Percentiles rank a stretch among this genome's conserved stretches.
Evolutionary conservation across 2,797 vertebrate genomes (phyloP).

Genomic region (Corythornis leucogaster): DNA sequence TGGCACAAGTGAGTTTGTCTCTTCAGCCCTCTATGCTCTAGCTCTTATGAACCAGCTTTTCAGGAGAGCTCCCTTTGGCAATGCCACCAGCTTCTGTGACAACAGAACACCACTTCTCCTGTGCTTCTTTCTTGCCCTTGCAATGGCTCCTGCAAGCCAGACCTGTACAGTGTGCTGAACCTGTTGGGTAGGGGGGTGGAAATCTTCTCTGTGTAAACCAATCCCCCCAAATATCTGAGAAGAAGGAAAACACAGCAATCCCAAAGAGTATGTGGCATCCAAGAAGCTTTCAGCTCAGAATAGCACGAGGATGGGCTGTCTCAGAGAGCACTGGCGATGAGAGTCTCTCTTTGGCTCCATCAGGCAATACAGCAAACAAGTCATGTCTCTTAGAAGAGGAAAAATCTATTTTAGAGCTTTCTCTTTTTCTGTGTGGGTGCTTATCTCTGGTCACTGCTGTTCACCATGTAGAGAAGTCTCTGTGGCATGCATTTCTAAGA

Average conservation of each 20-base stretch:
- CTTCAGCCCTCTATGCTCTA: not conserved
- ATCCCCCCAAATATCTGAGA: not conserved
- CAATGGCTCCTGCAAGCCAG: not conserved
- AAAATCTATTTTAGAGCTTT: slow-evolving; percentile 46
- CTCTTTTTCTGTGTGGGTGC: slow-evolving; percentile 61
- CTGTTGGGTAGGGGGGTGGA: not conserved
- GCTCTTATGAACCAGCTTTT: not conserved
- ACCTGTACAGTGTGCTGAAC: accelerated
- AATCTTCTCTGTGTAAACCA: not conserved
- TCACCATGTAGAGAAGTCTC: slow-evolving; percentile 59
- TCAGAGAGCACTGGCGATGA: not conserved
- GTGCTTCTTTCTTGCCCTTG: not conserved
- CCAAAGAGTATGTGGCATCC: not conserved
- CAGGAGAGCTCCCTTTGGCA: not conserved
- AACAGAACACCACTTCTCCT: not conserved
- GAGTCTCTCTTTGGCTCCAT: not conserved
- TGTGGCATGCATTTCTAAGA: slow-evolving; percentile 59
- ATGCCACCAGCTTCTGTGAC: not conserved
- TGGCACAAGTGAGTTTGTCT: not conserved
- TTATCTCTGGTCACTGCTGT: slow-evolving; percentile 70
- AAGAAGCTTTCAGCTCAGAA: not conserved
- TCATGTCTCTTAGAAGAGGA: slow-evolving; percentile 44
- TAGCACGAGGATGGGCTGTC: not conserved
- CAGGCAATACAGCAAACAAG: slow-evolving; percentile 36
- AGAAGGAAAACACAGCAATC: not conserved